A percentile compares a stretch with the other conserved stretches of the same genome.
Conservation (phyloP, 2,113 vertebrate genomes). For the Mixornis gularis region DNA sequence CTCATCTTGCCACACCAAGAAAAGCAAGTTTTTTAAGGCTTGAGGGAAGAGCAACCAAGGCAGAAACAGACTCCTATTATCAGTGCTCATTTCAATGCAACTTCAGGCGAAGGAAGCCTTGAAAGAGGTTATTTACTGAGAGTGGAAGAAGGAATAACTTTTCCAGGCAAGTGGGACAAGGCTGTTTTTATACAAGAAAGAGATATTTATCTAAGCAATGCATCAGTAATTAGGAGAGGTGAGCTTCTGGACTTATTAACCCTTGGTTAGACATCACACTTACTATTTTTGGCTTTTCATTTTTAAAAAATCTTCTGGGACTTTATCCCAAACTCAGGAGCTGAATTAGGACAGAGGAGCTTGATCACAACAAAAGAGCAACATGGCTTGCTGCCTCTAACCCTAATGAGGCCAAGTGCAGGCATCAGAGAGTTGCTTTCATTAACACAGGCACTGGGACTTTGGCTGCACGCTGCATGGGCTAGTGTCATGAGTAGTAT, state of each 20-base stretch:
- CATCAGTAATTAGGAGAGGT: background rate
- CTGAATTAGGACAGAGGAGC: background rate
- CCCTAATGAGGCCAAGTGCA: background rate
- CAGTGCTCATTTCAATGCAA: background rate
- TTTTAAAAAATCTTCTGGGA: background rate
- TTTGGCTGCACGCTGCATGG: background rate
- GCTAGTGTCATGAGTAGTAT: background rate
- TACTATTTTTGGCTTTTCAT: background rate
- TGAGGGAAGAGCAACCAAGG: background rate
- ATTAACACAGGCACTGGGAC: background rate
- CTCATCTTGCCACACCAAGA: background rate
- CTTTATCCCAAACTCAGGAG: background rate
- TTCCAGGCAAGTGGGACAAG: background rate
- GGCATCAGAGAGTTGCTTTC: background rate
- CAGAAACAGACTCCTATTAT: background rate
- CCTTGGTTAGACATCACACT: background rate
- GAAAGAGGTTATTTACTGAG: background rate
- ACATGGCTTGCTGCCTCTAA: background rate
- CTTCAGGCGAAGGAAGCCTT: background rate
- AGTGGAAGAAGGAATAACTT: background rate
- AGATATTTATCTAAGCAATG: background rate
- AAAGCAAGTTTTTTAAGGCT: conserved; percentile 11
- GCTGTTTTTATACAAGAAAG: background rate
- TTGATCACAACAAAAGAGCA: background rate
- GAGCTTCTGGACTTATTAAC: background rate